phyloP scores from a whole-genome alignment of 2,797 vertebrate genomes.

The Pteronotus mesoamericanus region DNA sequence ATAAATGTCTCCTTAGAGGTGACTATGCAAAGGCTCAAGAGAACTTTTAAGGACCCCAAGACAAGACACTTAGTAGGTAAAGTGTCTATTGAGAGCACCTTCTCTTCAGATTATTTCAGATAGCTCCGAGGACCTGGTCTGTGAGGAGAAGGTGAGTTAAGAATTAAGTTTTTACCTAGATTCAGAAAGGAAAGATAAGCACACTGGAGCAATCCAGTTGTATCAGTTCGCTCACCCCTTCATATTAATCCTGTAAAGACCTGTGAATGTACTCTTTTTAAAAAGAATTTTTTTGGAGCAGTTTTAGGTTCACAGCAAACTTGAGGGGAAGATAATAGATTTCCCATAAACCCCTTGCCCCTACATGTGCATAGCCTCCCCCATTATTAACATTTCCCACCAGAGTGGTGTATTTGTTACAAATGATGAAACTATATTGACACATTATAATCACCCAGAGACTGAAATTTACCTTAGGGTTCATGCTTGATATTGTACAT shows the following conservation, averaged over 20 bases:
- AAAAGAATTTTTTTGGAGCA: background rate
- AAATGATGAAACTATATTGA: background rate
- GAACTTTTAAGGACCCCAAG: background rate
- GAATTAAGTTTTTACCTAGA: conserved; percentile 6
- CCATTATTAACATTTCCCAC: too few species aligned
- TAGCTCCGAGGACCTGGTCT: background rate
- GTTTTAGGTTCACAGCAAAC: background rate
- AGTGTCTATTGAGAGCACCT: background rate
- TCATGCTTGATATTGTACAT: background rate
- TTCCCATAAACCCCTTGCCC: background rate
- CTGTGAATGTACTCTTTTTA: background rate
- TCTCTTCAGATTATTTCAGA: background rate
- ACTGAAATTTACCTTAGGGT: background rate
- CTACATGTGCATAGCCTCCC: background rate
- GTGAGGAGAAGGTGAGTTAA: background rate
- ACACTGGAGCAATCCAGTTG: background rate
- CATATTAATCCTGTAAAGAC: background rate
- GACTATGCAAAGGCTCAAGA: background rate
- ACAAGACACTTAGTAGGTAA: background rate
- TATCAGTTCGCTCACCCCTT: background rate
- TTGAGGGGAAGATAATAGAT: background rate
- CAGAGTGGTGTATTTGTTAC: background rate
- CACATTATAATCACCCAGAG: background rate
- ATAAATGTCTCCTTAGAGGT: background rate
- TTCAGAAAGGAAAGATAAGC: background rate